Percentiles rank a stretch among this genome's conserved stretches.
phyloP scores from a whole-genome alignment of 2,797 vertebrate species.

The Acrocephalus scirpaceus region DNA sequence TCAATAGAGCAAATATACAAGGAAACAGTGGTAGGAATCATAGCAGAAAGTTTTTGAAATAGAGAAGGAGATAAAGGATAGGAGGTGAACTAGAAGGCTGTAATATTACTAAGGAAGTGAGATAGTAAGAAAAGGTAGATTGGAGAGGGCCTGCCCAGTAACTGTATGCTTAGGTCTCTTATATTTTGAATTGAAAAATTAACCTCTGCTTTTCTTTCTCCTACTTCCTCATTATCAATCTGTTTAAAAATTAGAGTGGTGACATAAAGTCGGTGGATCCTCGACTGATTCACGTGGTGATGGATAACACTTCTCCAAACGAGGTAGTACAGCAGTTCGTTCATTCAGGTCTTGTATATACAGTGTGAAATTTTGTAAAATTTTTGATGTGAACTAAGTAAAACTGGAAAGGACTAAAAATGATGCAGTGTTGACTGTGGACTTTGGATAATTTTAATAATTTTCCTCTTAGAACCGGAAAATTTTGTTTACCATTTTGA shows the following conservation, averaged over 20 bases:
- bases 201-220: not conserved
- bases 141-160: not conserved
- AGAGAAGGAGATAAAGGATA: not conserved
- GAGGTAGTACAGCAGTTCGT: conserved; percentile 80
- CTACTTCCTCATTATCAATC: not conserved
- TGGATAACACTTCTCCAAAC: conserved; percentile 77
- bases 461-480: not conserved
- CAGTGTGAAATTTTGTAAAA: not conserved
- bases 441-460: not conserved
- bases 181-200: not conserved
- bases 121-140: not conserved
- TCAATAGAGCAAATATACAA: not conserved
- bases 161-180: not conserved
- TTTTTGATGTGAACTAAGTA: not conserved
- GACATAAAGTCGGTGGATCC: conserved; percentile 94
- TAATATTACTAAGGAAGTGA: not conserved
- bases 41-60: not conserved
- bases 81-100: not conserved
- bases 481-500: not conserved
- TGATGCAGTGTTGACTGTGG: not conserved
- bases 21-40: not conserved
- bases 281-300: conserved; percentile 93
- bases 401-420: not conserved
- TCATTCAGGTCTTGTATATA: not conserved
- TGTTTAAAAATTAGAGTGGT: conserved; percentile 79